A percentile compares a stretch with the other conserved stretches of the same genome.
Evolutionary conservation across 2,888 invertebrate genomes (phyloP).

Genomic region (Drosophila eohydei): DNA sequence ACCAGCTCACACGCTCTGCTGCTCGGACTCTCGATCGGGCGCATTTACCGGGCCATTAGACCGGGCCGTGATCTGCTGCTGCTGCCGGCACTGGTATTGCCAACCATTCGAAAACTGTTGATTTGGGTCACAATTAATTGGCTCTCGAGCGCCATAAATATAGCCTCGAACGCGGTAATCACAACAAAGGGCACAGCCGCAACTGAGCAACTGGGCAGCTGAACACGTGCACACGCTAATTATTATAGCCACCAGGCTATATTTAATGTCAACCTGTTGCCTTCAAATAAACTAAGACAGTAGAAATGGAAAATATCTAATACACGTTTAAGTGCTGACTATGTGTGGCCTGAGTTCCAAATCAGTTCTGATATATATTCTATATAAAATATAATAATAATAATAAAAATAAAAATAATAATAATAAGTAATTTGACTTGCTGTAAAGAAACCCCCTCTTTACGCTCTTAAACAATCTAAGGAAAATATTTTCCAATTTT

Average conservation of each 20-base stretch:
- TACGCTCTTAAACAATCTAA: no score
- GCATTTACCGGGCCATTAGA: conserved; percentile 66
- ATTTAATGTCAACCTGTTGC: conserved; percentile 39
- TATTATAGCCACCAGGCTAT: conserved; percentile 16
- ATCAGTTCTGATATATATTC: no score
- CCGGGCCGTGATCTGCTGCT: conserved; percentile 35
- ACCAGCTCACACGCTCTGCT: conserved; percentile 23
- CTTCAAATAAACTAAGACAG: background rate
- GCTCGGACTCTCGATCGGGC: conserved; percentile 43
- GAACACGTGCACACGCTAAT: conserved; percentile 41
- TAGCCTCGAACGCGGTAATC: conserved; percentile 70
- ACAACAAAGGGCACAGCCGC: conserved; percentile 72
- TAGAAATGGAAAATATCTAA: conserved; percentile 1
- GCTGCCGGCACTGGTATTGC: conserved; percentile 48
- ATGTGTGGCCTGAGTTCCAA: no score
- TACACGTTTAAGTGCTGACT: no score
- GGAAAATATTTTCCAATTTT: no score
- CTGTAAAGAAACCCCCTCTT: no score
- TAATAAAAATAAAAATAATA: no score
- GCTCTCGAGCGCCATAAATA: conserved; percentile 81
- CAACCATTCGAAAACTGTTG: conserved; percentile 67
- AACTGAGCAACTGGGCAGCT: conserved; percentile 2
- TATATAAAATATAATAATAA: no score
- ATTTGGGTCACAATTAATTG: conserved; percentile 83
- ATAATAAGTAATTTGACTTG: no score